These are phyloP conservation scores for Pteromalus puparum DNA, from an alignment of 1,140 invertebrate species.

Conservation along the genomic window DNA sequence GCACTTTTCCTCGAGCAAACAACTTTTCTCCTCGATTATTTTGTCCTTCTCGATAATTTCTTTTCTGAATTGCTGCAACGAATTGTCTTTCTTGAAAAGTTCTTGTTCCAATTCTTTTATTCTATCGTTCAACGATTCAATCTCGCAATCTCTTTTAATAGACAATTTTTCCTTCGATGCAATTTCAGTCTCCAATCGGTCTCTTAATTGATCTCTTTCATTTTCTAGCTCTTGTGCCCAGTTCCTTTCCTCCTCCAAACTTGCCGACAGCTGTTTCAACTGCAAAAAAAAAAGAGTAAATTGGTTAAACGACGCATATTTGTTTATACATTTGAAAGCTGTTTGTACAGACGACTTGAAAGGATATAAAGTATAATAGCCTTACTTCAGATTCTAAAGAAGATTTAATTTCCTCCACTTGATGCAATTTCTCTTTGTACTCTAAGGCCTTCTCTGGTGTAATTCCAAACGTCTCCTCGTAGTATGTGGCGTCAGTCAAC, in stretches of 20 bases:
- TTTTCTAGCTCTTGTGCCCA: constrained; percentile 70
- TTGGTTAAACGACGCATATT: not conserved
- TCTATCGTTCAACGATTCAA: constrained; percentile 62
- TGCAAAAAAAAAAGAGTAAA: constrained; percentile 51
- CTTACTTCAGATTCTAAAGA: constrained; percentile 71
- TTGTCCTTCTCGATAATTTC: constrained; percentile 68
- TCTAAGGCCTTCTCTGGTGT: constrained; percentile 68
- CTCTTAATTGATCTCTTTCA: constrained; percentile 67
- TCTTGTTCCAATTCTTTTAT: constrained; percentile 72
- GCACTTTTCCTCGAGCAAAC: constrained; percentile 66
- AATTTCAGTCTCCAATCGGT: constrained; percentile 63
- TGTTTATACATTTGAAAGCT: not conserved
- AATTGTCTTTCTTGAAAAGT: constrained; percentile 64
- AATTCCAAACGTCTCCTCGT: constrained; percentile 68
- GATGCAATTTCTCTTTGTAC: constrained; percentile 68
- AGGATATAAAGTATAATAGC: constrained; percentile 19
- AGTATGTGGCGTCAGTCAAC: constrained; percentile 62
- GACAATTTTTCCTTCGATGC: constrained; percentile 61
- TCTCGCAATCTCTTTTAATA: constrained; percentile 61
- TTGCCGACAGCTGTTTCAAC: constrained; percentile 68
- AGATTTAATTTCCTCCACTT: constrained; percentile 69
- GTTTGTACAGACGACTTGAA: not conserved
- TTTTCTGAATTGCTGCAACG: constrained; percentile 65
- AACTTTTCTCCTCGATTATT: constrained; percentile 66
- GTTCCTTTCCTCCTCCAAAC: constrained; percentile 68